These are phyloP conservation scores for Drosophila yooni DNA, from an alignment of 2,888 invertebrate genomes.

Conservation along the genomic window DNA sequence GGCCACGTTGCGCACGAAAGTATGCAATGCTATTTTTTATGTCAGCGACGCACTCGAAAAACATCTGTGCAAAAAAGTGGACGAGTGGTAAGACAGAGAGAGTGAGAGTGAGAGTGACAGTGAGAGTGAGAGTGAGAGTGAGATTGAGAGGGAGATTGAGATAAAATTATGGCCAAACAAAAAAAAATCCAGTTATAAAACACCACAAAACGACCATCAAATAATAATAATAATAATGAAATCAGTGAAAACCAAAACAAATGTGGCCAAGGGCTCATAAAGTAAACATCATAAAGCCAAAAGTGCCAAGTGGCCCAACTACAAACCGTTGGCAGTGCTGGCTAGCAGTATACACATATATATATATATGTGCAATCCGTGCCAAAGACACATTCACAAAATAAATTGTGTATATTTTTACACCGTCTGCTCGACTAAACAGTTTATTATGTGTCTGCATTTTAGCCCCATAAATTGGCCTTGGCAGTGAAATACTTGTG, in stretches of 20 bases:
- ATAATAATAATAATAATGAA: slow-evolving; percentile 69
- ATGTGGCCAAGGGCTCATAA: slow-evolving; percentile 52
- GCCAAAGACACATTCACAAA: slow-evolving; percentile 34
- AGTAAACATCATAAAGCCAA: slow-evolving; percentile 52
- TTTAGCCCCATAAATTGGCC: slow-evolving; percentile 40
- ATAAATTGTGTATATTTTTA: slow-evolving; percentile 43
- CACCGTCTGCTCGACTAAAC: slow-evolving; percentile 17
- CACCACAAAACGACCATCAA: slow-evolving; percentile 59
- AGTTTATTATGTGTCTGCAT: slow-evolving; percentile 33
- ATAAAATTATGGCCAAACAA: slow-evolving; percentile 3
- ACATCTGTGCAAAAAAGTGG: slow-evolving; percentile 3
- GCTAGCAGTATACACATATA: not conserved
- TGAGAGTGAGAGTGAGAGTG: not conserved
- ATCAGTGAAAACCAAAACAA: slow-evolving; percentile 61
- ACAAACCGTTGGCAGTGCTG: slow-evolving; percentile 4
- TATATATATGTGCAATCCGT: slow-evolving; percentile 1
- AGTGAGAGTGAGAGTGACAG: not conserved
- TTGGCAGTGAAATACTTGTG: slow-evolving; percentile 30
- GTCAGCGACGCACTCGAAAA: slow-evolving; percentile 23
- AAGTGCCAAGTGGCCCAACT: slow-evolving; percentile 29
- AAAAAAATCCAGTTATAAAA: slow-evolving; percentile 32
- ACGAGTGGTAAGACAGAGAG: not conserved
- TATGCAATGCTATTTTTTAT: slow-evolving; percentile 55
- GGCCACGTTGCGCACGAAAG: slow-evolving; percentile 46
- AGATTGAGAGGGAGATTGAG: not conserved